Conservation (phyloP, 2,797 vertebrate genomes). For the Acropternis orthonyx region DNA sequence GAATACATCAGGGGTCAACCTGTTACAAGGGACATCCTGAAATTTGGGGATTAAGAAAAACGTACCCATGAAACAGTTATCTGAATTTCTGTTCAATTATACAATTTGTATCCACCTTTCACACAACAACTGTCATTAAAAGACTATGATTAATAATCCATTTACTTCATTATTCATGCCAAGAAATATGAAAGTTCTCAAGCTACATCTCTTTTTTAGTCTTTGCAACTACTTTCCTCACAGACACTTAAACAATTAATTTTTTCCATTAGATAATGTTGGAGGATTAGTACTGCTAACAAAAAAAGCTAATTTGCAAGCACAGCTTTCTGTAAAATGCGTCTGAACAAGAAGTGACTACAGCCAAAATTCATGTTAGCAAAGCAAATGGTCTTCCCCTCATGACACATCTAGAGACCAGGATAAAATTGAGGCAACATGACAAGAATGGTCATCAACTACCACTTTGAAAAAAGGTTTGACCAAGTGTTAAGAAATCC, state of each 20-base stretch:
- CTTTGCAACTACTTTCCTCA: not conserved
- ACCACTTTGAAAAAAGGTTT: not conserved
- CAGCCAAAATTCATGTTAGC: not conserved
- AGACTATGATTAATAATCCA: not conserved
- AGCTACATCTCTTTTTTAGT: not conserved
- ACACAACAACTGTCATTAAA: not conserved
- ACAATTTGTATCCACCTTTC: not conserved
- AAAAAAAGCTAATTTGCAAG: not conserved
- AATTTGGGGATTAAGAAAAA: not conserved
- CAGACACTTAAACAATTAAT: not conserved
- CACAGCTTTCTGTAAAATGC: not conserved
- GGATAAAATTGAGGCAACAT: not conserved
- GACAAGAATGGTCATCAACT: not conserved
- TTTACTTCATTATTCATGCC: not conserved
- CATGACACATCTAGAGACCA: not conserved
- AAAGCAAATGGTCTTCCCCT: not conserved
- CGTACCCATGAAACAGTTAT: not conserved
- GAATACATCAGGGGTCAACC: not conserved
- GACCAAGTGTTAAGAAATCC: not conserved
- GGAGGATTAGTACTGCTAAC: not conserved
- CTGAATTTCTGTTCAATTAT: not conserved
- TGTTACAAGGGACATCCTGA: not conserved
- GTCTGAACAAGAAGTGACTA: not conserved
- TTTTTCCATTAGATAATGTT: not conserved
- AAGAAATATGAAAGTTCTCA: not conserved